Evolutionary conservation across 2,113 vertebrate genomes (phyloP), one percentile per base, ranked within the genome.

Genomic region (Calonectris borealis): DNA sequence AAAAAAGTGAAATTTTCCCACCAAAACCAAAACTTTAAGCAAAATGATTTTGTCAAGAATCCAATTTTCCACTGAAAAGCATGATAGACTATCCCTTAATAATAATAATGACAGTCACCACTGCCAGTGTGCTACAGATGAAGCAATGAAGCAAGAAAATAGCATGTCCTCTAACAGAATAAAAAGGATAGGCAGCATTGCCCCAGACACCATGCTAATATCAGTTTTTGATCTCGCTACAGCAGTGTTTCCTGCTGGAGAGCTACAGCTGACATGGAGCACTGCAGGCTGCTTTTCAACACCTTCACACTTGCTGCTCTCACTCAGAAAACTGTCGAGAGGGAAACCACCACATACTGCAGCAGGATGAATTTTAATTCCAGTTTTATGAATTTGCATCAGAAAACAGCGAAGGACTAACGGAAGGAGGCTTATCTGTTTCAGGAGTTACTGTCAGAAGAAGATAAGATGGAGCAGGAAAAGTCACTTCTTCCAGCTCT

Each of bases 271-370:
- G 95, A 91, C 89, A 94, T 3, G 82, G 86, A 91, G 94, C 96
- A 70, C 95, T n/a, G 70, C 88, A 29, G 95, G 96, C 91, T 90
- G 95, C 95, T 93, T 96, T 97, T 97, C 96, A 97, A 91, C 96
- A 97, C 95, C 93, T 96, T 96, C 93, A 94, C 97, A 95, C 96
- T 96, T 94, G 89, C 93, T 83, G 89, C 95, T 95, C 89, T 89
- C 93, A 83, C 96, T 94, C 55, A 7, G 94, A 93, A 96, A 97
- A 72, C 95, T 93, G 95, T 93, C 0, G 10, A 90, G 90, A 93
- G 90, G 82, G 75, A 96, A 97, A 90, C 93, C 93, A 93, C 95
- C 60, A 91, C 91, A 94, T 62, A 76, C 46, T 83, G 89, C 81
- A 93, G 82, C 75, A 93, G 93, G 79, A 51, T 77, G 84, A 95